A percentile compares a stretch with the other conserved stretches of the same genome.
phyloP scores from a whole-genome alignment of 2,888 invertebrate species.

The Apantesis nais region DNA sequence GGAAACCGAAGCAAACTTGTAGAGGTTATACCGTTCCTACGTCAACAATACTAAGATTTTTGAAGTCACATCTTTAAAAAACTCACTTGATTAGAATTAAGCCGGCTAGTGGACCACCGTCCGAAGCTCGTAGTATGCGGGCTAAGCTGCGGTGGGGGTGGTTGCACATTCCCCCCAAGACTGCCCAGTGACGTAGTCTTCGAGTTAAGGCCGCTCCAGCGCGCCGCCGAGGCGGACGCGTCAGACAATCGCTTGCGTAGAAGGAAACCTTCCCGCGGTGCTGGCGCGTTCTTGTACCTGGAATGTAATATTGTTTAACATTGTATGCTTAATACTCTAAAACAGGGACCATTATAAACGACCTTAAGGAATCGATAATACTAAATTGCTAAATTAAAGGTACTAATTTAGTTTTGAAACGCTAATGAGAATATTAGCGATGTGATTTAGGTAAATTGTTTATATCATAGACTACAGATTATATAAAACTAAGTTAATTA shows the following conservation, averaged over 20 bases:
- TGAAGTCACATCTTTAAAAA: neutral
- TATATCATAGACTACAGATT: no score
- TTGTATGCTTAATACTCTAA: neutral
- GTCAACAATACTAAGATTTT: neutral
- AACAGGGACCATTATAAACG: neutral
- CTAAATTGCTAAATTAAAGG: neutral
- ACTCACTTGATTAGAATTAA: slow-evolving; percentile 88
- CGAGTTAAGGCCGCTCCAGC: slow-evolving; percentile 89
- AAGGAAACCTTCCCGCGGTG: slow-evolving; percentile 92
- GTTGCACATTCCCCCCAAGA: slow-evolving; percentile 87
- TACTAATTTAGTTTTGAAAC: no score
- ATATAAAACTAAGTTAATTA: no score
- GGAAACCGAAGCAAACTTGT: neutral
- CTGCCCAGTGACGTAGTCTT: slow-evolving; percentile 95
- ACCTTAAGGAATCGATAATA: neutral
- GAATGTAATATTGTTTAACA: slow-evolving; percentile 18
- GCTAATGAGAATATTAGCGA: no score
- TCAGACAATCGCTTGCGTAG: slow-evolving; percentile 92
- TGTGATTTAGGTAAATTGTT: no score
- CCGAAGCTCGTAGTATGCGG: slow-evolving; percentile 85
- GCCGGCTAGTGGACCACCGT: slow-evolving; percentile 90
- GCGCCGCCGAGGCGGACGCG: slow-evolving; percentile 86
- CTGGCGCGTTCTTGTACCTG: slow-evolving; percentile 88
- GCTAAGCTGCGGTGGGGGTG: slow-evolving; percentile 81
- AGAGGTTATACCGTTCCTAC: no score